Percentiles rank a stretch among this genome's conserved stretches.
These are phyloP conservation scores for Euplagia quadripunctaria DNA, from an alignment of 2,888 invertebrate species.

Conservation along the genomic window DNA sequence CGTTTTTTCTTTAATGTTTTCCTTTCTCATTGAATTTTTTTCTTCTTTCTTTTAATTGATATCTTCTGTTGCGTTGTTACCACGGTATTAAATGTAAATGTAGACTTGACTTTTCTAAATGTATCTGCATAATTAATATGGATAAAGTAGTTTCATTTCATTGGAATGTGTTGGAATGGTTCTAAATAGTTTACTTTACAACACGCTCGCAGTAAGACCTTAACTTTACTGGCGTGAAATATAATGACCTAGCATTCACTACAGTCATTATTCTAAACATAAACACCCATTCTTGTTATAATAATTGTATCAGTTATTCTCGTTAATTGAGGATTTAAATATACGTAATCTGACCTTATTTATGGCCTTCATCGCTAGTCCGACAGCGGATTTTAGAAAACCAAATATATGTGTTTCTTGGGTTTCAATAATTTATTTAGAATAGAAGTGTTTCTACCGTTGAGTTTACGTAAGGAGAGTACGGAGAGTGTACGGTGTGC, in stretches of 20 bases:
- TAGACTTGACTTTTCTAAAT: too few relatives aligned
- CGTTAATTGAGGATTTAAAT: constrained; percentile 4
- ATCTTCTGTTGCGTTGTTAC: too few relatives aligned
- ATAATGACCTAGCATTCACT: constrained; percentile 11
- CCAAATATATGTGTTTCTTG: not conserved
- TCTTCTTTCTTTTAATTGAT: too few relatives aligned
- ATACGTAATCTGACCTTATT: not conserved
- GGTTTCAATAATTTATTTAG: not conserved
- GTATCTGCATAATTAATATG: too few relatives aligned
- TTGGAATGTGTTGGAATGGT: too few relatives aligned
- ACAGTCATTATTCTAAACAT: constrained; percentile 13
- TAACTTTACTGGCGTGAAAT: not conserved
- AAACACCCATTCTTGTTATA: constrained; percentile 16
- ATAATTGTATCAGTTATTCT: constrained; percentile 17
- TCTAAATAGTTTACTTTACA: too few relatives aligned
- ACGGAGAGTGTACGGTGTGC: too few relatives aligned
- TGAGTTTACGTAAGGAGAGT: not conserved
- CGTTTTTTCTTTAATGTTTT: too few relatives aligned
- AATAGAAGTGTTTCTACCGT: not conserved
- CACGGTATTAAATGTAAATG: too few relatives aligned
- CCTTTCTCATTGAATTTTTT: too few relatives aligned
- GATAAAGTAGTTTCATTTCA: too few relatives aligned
- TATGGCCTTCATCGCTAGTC: not conserved
- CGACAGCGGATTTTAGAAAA: not conserved
- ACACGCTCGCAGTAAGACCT: constrained; percentile 9